These are phyloP conservation scores for Hylaeus volcanicus DNA, from an alignment of 1,140 invertebrate genomes.

Conservation along the genomic window DNA sequence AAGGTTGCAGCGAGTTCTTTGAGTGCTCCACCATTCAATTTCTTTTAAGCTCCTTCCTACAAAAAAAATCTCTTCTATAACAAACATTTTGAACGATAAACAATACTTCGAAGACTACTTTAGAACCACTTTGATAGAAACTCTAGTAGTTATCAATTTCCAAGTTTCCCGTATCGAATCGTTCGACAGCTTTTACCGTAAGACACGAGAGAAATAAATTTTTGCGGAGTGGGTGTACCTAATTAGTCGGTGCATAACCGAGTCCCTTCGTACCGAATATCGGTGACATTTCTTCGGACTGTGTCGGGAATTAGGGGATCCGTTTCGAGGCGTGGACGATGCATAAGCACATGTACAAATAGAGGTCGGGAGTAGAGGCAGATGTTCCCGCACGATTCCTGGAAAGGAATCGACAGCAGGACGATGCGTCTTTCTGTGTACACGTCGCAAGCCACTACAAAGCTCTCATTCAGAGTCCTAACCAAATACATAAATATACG, in stretches of 20 bases:
- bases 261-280: slow-evolving; percentile 1
- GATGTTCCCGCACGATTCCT: slow-evolving; percentile 59
- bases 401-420: slow-evolving; percentile 53
- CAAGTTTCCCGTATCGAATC: no score
- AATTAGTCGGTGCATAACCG: neutral
- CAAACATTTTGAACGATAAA: no score
- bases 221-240: neutral
- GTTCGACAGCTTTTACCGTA: no score
- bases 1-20: slow-evolving; percentile 43
- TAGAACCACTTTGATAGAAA: no score
- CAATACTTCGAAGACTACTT: no score
- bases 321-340: slow-evolving; percentile 9
- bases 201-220: no score
- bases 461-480: slow-evolving; percentile 38
- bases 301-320: neutral
- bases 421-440: slow-evolving; percentile 28
- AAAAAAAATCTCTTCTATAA: no score
- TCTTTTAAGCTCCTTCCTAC: neutral
- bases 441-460: slow-evolving; percentile 23
- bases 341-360: slow-evolving; percentile 25
- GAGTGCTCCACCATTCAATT: slow-evolving; percentile 15
- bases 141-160: no score
- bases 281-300: neutral
- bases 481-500: slow-evolving; percentile 32
- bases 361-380: slow-evolving; percentile 51